These are phyloP conservation scores for Limosa lapponica DNA, from an alignment of 2,797 vertebrate genomes.

Conservation along the genomic window DNA sequence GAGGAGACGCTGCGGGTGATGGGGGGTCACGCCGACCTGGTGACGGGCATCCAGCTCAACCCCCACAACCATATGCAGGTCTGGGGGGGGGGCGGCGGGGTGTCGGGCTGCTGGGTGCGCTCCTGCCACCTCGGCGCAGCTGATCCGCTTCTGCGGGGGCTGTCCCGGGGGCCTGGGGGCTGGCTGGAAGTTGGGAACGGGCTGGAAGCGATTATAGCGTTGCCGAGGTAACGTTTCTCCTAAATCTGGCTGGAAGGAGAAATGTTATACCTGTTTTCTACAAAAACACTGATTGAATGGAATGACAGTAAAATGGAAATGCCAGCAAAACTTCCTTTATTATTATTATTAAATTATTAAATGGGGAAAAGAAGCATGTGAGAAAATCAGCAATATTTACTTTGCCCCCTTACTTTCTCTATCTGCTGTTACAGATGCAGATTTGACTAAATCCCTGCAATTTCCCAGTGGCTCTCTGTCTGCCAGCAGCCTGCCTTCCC, in stretches of 20 bases:
- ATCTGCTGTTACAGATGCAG: background rate
- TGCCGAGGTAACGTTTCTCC: rapidly evolving
- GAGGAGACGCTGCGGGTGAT: conserved; percentile 88
- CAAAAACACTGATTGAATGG: rapidly evolving
- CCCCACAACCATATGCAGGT: conserved; percentile 94
- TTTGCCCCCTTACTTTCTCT: rapidly evolving
- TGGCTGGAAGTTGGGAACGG: background rate
- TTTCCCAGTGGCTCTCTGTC: background rate
- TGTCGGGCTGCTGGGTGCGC: background rate
- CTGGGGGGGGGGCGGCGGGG: rapidly evolving
- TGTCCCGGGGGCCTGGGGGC: background rate
- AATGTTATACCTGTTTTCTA: rapidly evolving
- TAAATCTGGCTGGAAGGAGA: background rate
- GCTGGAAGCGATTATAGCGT: rapidly evolving
- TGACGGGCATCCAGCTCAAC: conserved; percentile 88
- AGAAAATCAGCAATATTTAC: rapidly evolving
- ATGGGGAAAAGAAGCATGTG: rapidly evolving
- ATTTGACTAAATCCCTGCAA: background rate
- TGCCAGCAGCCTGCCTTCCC: background rate
- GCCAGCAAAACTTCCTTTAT: rapidly evolving
- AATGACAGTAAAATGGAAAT: background rate
- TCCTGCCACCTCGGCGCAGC: rapidly evolving
- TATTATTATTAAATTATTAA: background rate
- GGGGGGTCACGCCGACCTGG: conserved; percentile 85
- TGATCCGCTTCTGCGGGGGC: rapidly evolving